Evolutionary conservation across 2,888 invertebrate species (phyloP).

Genomic region (Dexiosoma caninum): DNA sequence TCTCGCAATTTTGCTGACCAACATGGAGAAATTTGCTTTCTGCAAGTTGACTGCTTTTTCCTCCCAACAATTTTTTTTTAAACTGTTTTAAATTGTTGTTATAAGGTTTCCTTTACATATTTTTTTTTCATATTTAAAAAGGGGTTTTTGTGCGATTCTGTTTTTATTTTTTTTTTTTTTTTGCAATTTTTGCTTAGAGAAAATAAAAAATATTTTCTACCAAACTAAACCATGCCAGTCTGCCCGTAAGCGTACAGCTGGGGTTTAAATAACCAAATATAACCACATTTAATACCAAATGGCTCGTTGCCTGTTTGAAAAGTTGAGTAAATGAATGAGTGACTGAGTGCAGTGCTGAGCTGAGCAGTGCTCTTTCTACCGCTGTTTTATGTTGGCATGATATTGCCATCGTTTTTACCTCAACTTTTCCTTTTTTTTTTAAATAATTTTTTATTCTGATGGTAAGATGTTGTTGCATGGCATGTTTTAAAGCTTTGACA

Average conservation of each 20-base stretch:
- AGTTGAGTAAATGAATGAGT: slow-evolving; percentile 8
- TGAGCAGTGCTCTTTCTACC: slow-evolving; percentile 20
- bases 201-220: slow-evolving; percentile 28
- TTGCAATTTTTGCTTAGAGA: not conserved
- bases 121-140: not conserved
- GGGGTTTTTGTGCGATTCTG: slow-evolving; percentile 21
- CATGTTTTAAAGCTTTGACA: slow-evolving; percentile 15
- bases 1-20: slow-evolving; percentile 34
- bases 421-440: not conserved
- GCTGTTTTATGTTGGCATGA: not conserved
- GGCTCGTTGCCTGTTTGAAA: slow-evolving; percentile 19
- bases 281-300: slow-evolving; percentile 56
- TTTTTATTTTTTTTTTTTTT: not conserved
- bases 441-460: slow-evolving; percentile 18
- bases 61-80: slow-evolving; percentile 29
- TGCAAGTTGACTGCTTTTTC: slow-evolving; percentile 2
- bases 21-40: slow-evolving; percentile 45
- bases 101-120: slow-evolving; percentile 56
- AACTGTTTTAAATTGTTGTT: slow-evolving; percentile 41
- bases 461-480: slow-evolving; percentile 41
- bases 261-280: slow-evolving; percentile 57
- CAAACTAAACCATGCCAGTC: slow-evolving; percentile 53
- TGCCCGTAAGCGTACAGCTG: slow-evolving; percentile 38
- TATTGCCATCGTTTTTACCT: slow-evolving; percentile 24
- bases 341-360: slow-evolving; percentile 24